phyloP scores from a whole-genome alignment of 2,797 vertebrate genomes.

The Mus spretus region DNA sequence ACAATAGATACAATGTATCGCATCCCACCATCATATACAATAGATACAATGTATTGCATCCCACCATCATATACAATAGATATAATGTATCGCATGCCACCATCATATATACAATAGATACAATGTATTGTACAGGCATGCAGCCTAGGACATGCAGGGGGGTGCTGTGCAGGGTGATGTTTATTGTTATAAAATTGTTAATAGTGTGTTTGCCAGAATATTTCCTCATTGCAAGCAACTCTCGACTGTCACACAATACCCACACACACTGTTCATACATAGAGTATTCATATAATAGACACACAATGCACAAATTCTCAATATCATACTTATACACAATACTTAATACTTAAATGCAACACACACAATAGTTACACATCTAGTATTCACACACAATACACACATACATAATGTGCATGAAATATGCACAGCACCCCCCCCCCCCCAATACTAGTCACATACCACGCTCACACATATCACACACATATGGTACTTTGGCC shows the following conservation, averaged over 20 bases:
- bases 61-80: too few species aligned
- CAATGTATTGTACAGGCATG: too few species aligned
- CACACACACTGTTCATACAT: neutral
- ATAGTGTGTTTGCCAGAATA: neutral
- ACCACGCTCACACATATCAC: neutral
- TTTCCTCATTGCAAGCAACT: neutral
- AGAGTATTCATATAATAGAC: neutral
- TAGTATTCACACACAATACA: neutral
- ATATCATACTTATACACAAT: too few species aligned
- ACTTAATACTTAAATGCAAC: neutral
- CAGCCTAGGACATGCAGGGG: neutral
- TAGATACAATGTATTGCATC: too few species aligned
- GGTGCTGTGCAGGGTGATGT: neutral
- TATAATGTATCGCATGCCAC: too few species aligned
- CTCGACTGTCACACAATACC: neutral
- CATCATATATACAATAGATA: neutral
- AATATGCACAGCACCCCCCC: neutral
- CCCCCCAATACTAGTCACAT: neutral
- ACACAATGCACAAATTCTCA: too few species aligned
- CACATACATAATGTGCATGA: neutral
- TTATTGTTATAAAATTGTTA: neutral
- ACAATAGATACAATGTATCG: too few species aligned
- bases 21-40: too few species aligned
- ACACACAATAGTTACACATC: neutral
- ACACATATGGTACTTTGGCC: neutral